Evolutionary conservation across 2,888 invertebrate species (phyloP).

Genomic region (Eugnorisma glareosa): DNA sequence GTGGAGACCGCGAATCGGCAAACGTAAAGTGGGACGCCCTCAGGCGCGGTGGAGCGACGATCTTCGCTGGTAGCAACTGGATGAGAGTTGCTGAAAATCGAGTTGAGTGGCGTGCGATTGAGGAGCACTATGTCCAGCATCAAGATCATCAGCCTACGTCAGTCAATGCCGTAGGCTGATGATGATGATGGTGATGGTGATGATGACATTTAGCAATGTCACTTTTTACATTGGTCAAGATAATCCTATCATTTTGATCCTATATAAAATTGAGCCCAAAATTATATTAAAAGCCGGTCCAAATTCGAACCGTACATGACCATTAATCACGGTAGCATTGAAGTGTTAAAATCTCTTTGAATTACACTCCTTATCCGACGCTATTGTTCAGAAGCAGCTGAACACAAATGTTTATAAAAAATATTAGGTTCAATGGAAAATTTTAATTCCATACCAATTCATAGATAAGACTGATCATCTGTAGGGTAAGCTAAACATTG

Average conservation of each 20-base stretch:
- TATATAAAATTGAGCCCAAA: background rate
- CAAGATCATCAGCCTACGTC: no score
- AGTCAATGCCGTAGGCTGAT: no score
- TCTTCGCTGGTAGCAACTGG: no score
- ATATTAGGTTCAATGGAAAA: conserved; percentile 43
- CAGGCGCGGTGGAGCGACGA: no score
- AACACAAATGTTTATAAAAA: conserved; percentile 57
- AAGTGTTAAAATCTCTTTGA: conserved; percentile 64
- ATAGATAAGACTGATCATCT: conserved; percentile 41
- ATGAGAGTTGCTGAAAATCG: no score
- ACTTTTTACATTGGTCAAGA: background rate
- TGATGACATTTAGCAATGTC: background rate
- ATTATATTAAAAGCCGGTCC: conserved; percentile 15
- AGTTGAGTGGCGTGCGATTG: no score
- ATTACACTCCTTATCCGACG: conserved; percentile 59
- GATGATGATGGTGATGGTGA: no score
- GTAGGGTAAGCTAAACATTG: background rate
- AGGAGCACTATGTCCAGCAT: no score
- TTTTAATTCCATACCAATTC: conserved; percentile 32
- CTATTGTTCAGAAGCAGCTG: conserved; percentile 66
- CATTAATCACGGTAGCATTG: conserved; percentile 44
- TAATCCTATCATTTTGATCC: background rate
- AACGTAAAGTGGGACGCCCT: no score
- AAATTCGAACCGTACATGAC: conserved; percentile 10
- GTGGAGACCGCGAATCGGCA: no score